These are phyloP conservation scores for Hylaeus volcanicus DNA, from an alignment of 1,140 invertebrate species.

Conservation along the genomic window DNA sequence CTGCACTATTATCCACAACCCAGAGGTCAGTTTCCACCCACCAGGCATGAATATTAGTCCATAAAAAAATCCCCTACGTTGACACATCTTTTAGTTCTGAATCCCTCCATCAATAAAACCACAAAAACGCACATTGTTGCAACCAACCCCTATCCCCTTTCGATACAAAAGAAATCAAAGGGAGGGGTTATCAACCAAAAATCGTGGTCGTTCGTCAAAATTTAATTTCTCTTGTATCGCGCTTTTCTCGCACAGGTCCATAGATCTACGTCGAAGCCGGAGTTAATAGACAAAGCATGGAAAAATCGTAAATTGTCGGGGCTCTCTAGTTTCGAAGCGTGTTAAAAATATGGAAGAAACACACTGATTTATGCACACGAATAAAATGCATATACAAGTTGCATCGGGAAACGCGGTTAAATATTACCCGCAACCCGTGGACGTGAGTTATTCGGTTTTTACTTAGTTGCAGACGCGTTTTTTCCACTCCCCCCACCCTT, in stretches of 20 bases:
- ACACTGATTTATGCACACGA: conserved; percentile 26
- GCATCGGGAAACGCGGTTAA: conserved; percentile 11
- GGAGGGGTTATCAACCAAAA: background rate
- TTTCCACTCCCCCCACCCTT: background rate
- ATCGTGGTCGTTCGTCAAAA: conserved; percentile 42
- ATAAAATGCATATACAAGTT: conserved; percentile 20
- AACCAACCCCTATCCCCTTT: background rate
- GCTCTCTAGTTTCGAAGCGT: background rate
- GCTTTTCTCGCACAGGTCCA: background rate
- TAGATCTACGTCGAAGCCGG: conserved; percentile 16
- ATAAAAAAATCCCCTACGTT: too few species aligned
- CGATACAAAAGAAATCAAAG: background rate
- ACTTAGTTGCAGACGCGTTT: conserved; percentile 18
- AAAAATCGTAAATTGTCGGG: conserved; percentile 23
- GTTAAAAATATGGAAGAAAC: conserved; percentile 43
- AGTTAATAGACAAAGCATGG: conserved; percentile 42
- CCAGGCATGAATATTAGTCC: too few species aligned
- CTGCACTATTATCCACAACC: too few species aligned
- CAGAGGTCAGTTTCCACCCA: too few species aligned
- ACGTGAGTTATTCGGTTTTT: conserved; percentile 35
- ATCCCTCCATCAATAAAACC: background rate
- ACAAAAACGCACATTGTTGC: background rate
- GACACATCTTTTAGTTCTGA: background rate
- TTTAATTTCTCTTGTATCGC: conserved; percentile 3
- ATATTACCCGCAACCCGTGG: conserved; percentile 18